Evolutionary conservation across 2,888 invertebrate genomes (phyloP), one percentile per base, ranked within the genome.

Genomic region (Torymus auratus): DNA sequence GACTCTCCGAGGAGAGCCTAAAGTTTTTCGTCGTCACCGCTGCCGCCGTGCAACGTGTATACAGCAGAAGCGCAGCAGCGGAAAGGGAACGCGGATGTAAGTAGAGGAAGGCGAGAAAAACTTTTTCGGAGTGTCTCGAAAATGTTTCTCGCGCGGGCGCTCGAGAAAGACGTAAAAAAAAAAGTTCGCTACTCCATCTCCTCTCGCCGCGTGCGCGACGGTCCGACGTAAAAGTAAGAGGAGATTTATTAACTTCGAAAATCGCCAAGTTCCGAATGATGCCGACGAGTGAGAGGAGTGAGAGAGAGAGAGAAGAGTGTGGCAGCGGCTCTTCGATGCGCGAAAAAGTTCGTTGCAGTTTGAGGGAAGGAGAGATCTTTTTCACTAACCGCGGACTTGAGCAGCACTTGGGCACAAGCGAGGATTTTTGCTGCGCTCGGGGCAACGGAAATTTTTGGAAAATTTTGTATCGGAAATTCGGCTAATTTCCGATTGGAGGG

Each of bases 171-270:
- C 64, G 65, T 78, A 71, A 73, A 67, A 78, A 28, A 28, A 76
- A 73, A 79, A 79, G 73, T 79, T 79, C 17, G 69, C 55, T 52
- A 74, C 73, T 79, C 73, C 68, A 52, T 79, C 60, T 58, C 52
- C 41, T 28, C 41, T 10, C 41, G 41, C 41, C 41, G 41, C 41
- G 41, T 53, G 55, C 28, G 12, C 50, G 15, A 12, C 20, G 52
- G 53, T 17, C 58, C 67, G 67, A 71, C 61, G 73, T 73, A 72
- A 72, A 71, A 78, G 78, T 71, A 78, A 65, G 53, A 70, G 76
- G 72, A 80, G 72, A 80, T 80, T 80, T 80, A 80, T 80, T 76
- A 76, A 77, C 72, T 80, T 76, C 67, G 76, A 77, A 80, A 71
- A 80, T 80, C 80, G 70, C 69, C 80, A 74, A 80, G 74, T 80